Evolutionary conservation across 2,113 vertebrate species (phyloP).

Genomic region (Desmodus rotundus): DNA sequence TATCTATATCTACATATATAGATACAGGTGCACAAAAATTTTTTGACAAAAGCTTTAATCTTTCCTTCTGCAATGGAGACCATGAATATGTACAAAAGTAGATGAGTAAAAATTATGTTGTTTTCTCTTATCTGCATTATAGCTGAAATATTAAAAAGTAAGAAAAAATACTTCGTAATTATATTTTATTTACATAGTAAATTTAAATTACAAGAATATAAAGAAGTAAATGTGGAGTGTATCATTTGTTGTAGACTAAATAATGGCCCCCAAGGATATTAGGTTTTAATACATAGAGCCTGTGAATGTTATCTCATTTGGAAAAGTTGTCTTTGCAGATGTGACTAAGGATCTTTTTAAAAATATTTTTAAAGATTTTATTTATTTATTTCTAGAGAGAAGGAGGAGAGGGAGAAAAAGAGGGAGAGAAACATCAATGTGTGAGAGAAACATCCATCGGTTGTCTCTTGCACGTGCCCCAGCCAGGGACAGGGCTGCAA

Average conservation of each 20-base stretch:
- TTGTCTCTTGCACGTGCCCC: too few species aligned
- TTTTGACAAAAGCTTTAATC: constrained; percentile 23
- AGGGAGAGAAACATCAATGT: too few species aligned
- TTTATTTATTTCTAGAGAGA: too few species aligned
- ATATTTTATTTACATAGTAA: constrained; percentile 14
- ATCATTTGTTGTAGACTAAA: not conserved
- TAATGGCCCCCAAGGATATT: not conserved
- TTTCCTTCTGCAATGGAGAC: not conserved
- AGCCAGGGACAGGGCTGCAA: too few species aligned
- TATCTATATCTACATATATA: too few species aligned
- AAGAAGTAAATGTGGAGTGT: not conserved
- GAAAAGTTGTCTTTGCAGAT: not conserved
- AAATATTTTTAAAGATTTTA: too few species aligned
- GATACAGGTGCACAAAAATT: not conserved
- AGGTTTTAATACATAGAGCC: not conserved
- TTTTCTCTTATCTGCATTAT: not conserved
- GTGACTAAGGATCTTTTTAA: not conserved
- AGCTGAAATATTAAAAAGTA: not conserved
- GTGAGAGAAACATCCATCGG: too few species aligned
- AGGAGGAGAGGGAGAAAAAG: too few species aligned
- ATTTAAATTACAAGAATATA: not conserved
- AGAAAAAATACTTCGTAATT: not conserved
- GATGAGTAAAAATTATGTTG: constrained; percentile 28
- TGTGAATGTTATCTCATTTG: not conserved
- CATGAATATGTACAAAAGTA: not conserved